Evolutionary conservation across 2,888 invertebrate genomes (phyloP).

Genomic region (Melipona beecheii): DNA sequence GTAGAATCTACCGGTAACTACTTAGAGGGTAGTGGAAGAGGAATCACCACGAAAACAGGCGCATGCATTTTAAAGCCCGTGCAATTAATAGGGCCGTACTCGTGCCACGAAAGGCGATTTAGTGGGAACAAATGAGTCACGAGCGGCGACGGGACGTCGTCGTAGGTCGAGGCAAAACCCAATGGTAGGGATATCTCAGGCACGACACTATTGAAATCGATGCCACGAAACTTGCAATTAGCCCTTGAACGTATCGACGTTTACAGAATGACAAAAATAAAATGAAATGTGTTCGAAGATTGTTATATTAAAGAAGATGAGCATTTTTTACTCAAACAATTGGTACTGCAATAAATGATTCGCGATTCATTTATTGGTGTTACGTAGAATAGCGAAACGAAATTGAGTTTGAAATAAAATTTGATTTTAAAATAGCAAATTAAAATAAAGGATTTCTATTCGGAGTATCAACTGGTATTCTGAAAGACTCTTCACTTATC

Average conservation of each 20-base stretch:
- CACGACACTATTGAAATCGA: not conserved
- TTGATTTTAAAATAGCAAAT: too few relatives aligned
- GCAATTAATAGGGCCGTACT: conserved; percentile 53
- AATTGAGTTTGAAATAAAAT: too few relatives aligned
- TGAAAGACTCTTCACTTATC: too few relatives aligned
- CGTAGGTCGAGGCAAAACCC: conserved; percentile 56
- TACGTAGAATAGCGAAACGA: too few relatives aligned
- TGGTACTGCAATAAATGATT: too few relatives aligned
- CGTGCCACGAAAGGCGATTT: conserved; percentile 23
- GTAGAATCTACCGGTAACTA: not conserved
- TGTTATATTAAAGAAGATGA: too few relatives aligned
- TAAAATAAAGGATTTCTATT: too few relatives aligned
- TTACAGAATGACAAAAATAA: not conserved
- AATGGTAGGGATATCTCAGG: conserved; percentile 66
- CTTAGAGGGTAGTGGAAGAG: not conserved
- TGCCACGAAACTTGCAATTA: not conserved
- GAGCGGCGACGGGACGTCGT: conserved; percentile 41
- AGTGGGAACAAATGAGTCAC: conserved; percentile 68
- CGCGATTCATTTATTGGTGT: too few relatives aligned
- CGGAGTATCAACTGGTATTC: too few relatives aligned
- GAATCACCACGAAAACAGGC: not conserved
- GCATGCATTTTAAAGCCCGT: conserved; percentile 17
- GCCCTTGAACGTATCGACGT: not conserved
- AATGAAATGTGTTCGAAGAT: too few relatives aligned
- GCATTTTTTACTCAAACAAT: too few relatives aligned